phyloP scores from a whole-genome alignment of 2,797 vertebrate species.

The Gymnothorax reevesii region DNA sequence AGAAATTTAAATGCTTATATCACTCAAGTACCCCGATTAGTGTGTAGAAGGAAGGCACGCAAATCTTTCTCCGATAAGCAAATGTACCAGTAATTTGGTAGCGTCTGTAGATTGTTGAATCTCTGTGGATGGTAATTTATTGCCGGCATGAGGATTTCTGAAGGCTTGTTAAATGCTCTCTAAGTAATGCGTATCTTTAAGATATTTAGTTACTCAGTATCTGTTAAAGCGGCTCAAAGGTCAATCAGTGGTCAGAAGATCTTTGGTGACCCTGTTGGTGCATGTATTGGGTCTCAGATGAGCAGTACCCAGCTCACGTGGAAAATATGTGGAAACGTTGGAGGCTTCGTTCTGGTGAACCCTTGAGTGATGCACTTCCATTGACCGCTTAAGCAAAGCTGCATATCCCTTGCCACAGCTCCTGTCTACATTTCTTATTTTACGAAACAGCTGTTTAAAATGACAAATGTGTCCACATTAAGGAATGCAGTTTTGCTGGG shows the following conservation, averaged over 20 bases:
- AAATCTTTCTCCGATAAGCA: not conserved
- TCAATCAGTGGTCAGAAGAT: not conserved
- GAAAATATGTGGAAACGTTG: not conserved
- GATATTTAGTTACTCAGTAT: not conserved
- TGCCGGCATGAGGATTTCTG: constrained; percentile 4
- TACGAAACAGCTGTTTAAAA: not conserved
- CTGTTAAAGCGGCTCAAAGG: not conserved
- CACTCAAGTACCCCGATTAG: not conserved
- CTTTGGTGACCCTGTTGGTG: not conserved
- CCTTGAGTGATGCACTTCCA: not conserved
- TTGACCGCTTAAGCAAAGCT: not conserved
- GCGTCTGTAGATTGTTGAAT: not conserved
- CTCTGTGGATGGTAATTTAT: not conserved
- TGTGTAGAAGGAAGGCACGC: not conserved
- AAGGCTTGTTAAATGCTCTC: not conserved
- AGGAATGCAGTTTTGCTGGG: not conserved
- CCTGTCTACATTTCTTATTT: not conserved
- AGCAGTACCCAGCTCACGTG: not conserved
- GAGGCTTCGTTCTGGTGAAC: not conserved
- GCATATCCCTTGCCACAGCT: not conserved
- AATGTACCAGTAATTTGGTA: not conserved
- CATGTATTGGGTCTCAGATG: not conserved
- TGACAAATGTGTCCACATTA: not conserved
- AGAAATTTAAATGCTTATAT: not conserved
- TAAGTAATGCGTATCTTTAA: not conserved